Evolutionary conservation across 2,797 vertebrate genomes (phyloP).

Genomic region (Myotis daubentonii): DNA sequence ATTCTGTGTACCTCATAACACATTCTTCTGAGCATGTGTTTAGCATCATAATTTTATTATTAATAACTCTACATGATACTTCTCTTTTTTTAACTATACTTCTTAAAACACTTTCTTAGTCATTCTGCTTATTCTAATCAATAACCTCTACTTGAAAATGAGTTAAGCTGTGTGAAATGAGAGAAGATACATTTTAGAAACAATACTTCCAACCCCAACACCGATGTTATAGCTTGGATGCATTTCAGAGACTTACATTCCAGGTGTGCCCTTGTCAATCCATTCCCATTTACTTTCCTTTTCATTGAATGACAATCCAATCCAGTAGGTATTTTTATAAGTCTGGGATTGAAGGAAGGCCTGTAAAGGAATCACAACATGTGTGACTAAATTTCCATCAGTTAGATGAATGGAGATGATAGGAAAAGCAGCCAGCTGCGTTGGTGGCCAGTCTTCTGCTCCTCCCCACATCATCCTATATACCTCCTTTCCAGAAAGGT

Average conservation of each 20-base stretch:
- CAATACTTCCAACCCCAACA: not conserved
- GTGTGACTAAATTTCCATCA: not conserved
- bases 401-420: accelerated
- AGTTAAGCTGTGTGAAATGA: not conserved
- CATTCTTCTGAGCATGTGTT: not conserved
- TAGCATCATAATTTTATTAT: not conserved
- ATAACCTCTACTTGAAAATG: not conserved
- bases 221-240: not conserved
- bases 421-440: not conserved
- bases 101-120: not conserved
- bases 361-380: constrained; percentile 4
- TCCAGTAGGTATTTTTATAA: not conserved
- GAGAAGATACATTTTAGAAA: not conserved
- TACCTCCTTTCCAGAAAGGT: not conserved
- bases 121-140: not conserved
- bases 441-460: not conserved
- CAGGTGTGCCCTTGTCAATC: accelerated
- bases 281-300: accelerated
- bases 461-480: not conserved
- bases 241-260: constrained; percentile 42
- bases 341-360: accelerated
- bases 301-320: not conserved
- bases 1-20: not conserved
- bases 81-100: not conserved
- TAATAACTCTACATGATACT: not conserved